phyloP scores from a whole-genome alignment of 2,888 invertebrate genomes.

The Busseola fusca region DNA sequence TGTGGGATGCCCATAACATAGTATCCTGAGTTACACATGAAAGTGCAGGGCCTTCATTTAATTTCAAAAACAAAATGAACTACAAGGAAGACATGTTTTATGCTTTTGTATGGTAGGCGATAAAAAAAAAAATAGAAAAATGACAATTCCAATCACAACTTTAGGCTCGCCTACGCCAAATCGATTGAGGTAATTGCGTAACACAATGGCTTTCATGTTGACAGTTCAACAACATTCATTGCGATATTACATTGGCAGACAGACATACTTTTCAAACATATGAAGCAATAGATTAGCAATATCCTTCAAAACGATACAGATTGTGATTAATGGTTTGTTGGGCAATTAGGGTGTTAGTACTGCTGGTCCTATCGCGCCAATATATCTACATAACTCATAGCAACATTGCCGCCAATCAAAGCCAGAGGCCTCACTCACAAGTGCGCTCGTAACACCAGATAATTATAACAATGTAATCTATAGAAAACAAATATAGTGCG shows the following conservation, averaged over 20 bases:
- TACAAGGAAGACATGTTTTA: background rate
- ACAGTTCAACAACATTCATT: background rate
- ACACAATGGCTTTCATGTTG: background rate
- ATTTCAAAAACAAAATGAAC: too few species aligned
- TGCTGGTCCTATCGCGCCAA: slow-evolving; percentile 12
- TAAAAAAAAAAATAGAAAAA: background rate
- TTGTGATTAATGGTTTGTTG: background rate
- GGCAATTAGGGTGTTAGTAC: background rate
- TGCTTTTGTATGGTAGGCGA: background rate
- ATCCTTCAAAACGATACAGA: background rate
- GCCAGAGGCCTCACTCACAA: slow-evolving; percentile 53
- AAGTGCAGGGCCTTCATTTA: background rate
- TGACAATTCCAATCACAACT: background rate
- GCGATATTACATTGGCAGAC: background rate
- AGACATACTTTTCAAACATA: background rate
- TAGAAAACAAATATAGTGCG: slow-evolving; percentile 64
- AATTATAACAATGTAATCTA: slow-evolving; percentile 68
- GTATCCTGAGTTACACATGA: background rate
- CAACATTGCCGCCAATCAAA: slow-evolving; percentile 28
- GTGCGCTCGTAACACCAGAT: slow-evolving; percentile 59
- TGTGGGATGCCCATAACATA: background rate
- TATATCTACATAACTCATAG: slow-evolving; percentile 20
- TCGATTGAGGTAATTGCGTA: background rate
- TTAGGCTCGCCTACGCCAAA: background rate
- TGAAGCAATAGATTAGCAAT: background rate